Evolutionary conservation across 2,113 vertebrate species (phyloP).

Genomic region (Acrocephalus arundinaceus): DNA sequence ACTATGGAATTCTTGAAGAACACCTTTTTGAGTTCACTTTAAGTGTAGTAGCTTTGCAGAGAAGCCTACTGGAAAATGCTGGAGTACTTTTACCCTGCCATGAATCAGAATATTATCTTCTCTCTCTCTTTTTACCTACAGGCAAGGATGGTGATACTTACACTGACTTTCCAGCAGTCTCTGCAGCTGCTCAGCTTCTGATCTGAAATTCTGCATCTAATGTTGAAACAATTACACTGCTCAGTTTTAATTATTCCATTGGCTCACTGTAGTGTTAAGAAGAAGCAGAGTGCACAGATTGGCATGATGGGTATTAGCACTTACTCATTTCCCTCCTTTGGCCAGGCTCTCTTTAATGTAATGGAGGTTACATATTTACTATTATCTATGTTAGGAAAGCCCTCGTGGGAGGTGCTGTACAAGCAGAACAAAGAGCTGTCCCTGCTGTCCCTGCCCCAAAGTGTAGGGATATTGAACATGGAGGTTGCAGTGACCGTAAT

Average conservation of each 20-base stretch:
- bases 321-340: background rate
- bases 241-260: background rate
- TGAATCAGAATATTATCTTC: background rate
- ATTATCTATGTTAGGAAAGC: background rate
- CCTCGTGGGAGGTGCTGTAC: background rate
- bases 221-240: background rate
- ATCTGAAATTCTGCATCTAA: background rate
- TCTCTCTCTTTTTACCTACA: background rate
- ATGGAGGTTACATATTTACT: background rate
- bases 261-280: background rate
- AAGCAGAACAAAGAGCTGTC: background rate
- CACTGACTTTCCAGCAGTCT: background rate
- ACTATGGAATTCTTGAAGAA: background rate
- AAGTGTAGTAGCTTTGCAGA: background rate
- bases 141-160: background rate
- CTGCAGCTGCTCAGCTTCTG: background rate
- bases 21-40: background rate
- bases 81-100: background rate
- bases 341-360: background rate
- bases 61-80: background rate
- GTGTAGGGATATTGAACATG: background rate
- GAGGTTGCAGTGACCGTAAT: accelerated
- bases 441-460: background rate
- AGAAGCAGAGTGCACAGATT: background rate
- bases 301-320: accelerated